phyloP scores from a whole-genome alignment of 1,140 invertebrate species.

The Drosophila subobscura region DNA sequence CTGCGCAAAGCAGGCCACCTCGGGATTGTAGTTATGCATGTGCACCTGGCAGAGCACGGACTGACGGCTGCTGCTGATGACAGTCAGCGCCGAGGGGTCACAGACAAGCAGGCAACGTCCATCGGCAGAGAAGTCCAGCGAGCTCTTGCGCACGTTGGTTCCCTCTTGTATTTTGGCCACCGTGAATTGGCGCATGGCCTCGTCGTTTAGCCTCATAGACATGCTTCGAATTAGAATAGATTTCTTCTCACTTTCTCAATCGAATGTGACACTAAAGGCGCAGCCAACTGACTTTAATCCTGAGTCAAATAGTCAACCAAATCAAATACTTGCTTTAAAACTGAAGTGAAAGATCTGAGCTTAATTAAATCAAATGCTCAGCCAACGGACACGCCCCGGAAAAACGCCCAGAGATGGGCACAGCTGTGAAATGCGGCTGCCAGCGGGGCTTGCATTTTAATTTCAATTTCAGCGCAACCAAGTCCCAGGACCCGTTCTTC shows the following conservation, averaged over 20 bases:
- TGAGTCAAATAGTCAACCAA: neutral
- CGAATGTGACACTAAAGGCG: constrained; percentile 16
- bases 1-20: constrained; percentile 45
- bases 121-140: constrained; percentile 41
- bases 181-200: constrained; percentile 40
- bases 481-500: constrained; percentile 32
- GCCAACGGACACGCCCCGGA: constrained; percentile 33
- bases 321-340: neutral
- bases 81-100: constrained; percentile 22
- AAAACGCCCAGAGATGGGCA: constrained; percentile 20
- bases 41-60: constrained; percentile 22
- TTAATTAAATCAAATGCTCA: constrained; percentile 69
- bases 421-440: constrained; percentile 5
- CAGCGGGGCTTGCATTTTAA: constrained; percentile 53
- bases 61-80: constrained; percentile 26
- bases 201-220: constrained; percentile 25
- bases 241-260: neutral
- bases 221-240: neutral
- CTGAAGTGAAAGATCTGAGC: constrained; percentile 12
- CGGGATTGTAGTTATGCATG: constrained; percentile 35
- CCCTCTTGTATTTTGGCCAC: constrained; percentile 44
- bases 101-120: constrained; percentile 33
- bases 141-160: constrained; percentile 13
- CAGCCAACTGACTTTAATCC: constrained; percentile 6
- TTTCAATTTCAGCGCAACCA: constrained; percentile 63